Evolutionary conservation across 2,888 invertebrate species (phyloP), one percentile per base, ranked within the genome.

Genomic region (Eurytoma adleriae): DNA sequence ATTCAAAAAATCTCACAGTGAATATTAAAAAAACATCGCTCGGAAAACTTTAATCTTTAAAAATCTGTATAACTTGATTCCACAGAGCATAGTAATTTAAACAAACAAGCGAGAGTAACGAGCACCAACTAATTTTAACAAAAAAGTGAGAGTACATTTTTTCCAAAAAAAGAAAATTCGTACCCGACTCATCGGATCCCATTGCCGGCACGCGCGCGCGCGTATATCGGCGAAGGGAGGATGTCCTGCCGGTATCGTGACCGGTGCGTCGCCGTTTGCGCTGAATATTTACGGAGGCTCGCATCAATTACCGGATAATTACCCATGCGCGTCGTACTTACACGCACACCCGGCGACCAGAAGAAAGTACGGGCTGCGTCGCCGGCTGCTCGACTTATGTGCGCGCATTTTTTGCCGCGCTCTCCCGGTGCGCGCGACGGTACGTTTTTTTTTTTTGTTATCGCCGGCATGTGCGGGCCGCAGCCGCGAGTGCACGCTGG

Each of bases 171-270:
- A n/a, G n/a, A n/a, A n/a, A n/a, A n/a, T n/a, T n/a, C n/a, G n/a
- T n/a, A n/a, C n/a, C n/a, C n/a, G n/a, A 7, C 40, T 40, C 40
- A 40, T 40, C 40, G 40, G 40, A 40, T 40, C 40, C 40, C 0
- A 40, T 24, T 10, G 56, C n/a, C 5, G 68, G 27, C n/a, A 30
- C 54, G 27, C 18, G 16, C 30, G n/a, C 24, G 54, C n/a, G n/a
- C n/a, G n/a, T n/a, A n/a, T 10, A 27, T 13, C 40, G 40, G 40
- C 61, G 69, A 79, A 81, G 85, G 82, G 83, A 82, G 84, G 84
- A 82, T 82, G 83, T 84, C 84, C 84, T 83, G 83, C 76, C 83
- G 78, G 81, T 84, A 82, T 83, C 84, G 84, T 82, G 84, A 84
- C 84, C 24, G 62, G 7, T 57, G 61, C 50, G n/a, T 71, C 50